A percentile compares a stretch with the other conserved stretches of the same genome.
Evolutionary conservation across 1,140 invertebrate genomes (phyloP).

Genomic region (Drosophila dunni): DNA sequence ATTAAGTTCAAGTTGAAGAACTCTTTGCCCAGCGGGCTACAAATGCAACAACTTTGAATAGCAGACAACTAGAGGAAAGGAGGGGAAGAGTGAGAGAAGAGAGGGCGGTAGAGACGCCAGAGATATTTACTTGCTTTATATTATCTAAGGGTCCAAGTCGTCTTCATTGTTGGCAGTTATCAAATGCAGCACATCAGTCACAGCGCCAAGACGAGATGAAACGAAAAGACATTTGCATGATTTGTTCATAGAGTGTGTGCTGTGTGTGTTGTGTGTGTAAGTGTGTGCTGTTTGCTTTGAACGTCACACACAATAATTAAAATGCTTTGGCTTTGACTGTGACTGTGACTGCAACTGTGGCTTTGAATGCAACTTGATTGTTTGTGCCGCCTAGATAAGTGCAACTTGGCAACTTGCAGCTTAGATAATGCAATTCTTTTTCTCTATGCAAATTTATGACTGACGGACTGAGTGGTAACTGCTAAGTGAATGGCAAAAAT

Average conservation of each 20-base stretch:
- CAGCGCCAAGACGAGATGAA: constrained; percentile 20
- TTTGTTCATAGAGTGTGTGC: constrained; percentile 10
- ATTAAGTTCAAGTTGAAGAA: constrained; percentile 32
- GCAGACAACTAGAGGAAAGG: constrained; percentile 15
- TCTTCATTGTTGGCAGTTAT: constrained; percentile 74
- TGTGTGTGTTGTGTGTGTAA: background rate
- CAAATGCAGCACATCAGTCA: constrained; percentile 76
- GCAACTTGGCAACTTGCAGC: constrained; percentile 53
- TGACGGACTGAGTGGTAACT: constrained; percentile 69
- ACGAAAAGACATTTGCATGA: constrained; percentile 25
- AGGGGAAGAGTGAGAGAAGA: background rate
- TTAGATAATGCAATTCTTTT: constrained; percentile 75
- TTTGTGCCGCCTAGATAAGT: constrained; percentile 69
- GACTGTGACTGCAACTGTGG: constrained; percentile 44
- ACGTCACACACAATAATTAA: constrained; percentile 79
- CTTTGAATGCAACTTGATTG: constrained; percentile 57
- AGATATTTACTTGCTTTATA: constrained; percentile 59
- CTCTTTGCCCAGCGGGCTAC: constrained; percentile 38
- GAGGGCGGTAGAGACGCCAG: background rate
- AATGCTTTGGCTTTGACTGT: constrained; percentile 56
- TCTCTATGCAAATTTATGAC: constrained; percentile 81
- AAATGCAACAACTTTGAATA: constrained; percentile 68
- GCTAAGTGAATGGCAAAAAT: constrained; percentile 69
- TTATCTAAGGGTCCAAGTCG: constrained; percentile 75
- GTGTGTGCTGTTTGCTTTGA: constrained; percentile 31